Base-by-base conservation (phyloP, 2,888 invertebrate species). In the Halocaridina rubra region DNA sequence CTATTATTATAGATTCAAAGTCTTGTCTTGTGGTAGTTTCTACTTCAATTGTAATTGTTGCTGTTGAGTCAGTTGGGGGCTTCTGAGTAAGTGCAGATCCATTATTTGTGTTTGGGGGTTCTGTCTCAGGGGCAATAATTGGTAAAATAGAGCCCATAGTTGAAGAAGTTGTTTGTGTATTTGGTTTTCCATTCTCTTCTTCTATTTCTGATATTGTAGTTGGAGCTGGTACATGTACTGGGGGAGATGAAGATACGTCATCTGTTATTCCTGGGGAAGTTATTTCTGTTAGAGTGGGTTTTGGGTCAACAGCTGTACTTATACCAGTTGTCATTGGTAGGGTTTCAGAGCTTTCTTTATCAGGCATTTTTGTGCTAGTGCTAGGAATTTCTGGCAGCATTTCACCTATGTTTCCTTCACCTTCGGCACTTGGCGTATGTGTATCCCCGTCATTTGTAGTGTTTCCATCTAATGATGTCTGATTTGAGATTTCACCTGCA, bases 121-220 rank as follows among this genome's bases (percentile, higher is more conserved):
- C 81, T 7, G 81, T 81, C 7, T 46, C 81, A 33, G 81, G 81
- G 13, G 81, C 57, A 22, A 39, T 76, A 16, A 81, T 53, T 0
- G 81, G 81, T 4, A 57, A 57, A 5, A 75, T 53, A 22, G 81
- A 32, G 8, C 30, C 67, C 7, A 81, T 53, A 7, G 67, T 19
- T 4, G 67, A 64, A 33, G 13, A 19, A n/a, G 78, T 64, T 19
- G 75, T 64, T 29, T 75, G 30, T n/a, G 76, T 69, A 3, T 33
- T n/a, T 22, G 75, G 33, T 22, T 3, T 53, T 19, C 10, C 53
- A 53, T 3, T 53, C 3, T 39, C 46, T 7, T n/a, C 33, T 19
- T 59, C 61, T 3, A 33, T 13, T 24, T 30, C 46, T 16, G 19
- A 30, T 16, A 27, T 7, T 10, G 53, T 53, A n/a, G n/a, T n/a